Evolutionary conservation across 2,113 vertebrate genomes (phyloP), one percentile per base, ranked within the genome.

Genomic region (Climacteris rufus): DNA sequence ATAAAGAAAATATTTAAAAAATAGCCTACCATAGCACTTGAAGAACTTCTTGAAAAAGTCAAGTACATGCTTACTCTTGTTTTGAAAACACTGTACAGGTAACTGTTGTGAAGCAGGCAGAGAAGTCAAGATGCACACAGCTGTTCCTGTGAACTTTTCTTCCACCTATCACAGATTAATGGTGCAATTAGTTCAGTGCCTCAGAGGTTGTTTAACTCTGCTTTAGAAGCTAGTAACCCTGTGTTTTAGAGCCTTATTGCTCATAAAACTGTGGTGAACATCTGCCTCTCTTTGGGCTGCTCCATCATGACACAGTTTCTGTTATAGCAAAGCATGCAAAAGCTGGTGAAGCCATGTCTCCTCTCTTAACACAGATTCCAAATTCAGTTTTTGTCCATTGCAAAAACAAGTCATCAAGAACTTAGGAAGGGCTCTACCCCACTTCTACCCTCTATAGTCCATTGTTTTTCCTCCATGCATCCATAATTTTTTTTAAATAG

Each of bases 401-500:
- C 8, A 74, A 20, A 49, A 65, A 71, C 23, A 66, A 44, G 4
- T 64, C 80, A 31, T 31, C 27, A 69, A 81, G 49, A 77, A 65
- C 5, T 44, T 95, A 12, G 45, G 45, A 80, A 80, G 3, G 27
- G 6, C 0, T 87, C 23, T 66, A 35, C 3, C 3, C 12, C 9
- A 5, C 16, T 87, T 37, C 23, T 44, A 3, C 4, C 9, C 6
- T n/a, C 30, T 1, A 0, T 24, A 89, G 37, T n/a, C 20, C 7
- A 15, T 40, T 25, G 30, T 8, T 69, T 75, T 71, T 53, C 18
- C 13, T 69, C 45, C 20, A 10, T 24, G 11, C 15, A 45, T n/a
- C 6, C 3, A 13, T 50, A 35, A 0, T 0, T 27, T 37, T 63
- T 39, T 93, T 60, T 22, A 7, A 50, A 12, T 22, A 33, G 16